phyloP scores from a whole-genome alignment of 2,113 vertebrate genomes.

The Fulmarus glacialis region DNA sequence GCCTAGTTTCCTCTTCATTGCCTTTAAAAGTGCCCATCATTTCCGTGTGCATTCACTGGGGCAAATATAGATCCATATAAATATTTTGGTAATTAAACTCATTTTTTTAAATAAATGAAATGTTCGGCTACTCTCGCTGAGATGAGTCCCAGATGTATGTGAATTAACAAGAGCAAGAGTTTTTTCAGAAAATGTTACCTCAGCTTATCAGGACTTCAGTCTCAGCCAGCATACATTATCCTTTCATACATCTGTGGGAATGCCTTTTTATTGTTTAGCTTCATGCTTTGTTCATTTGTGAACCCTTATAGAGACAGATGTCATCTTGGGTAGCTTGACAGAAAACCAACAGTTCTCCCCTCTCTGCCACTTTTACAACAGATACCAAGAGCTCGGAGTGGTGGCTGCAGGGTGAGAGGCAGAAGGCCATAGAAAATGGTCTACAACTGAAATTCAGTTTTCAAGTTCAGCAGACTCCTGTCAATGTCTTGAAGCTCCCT shows the following conservation, averaged over 20 bases:
- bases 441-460: not conserved
- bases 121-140: rapidly evolving
- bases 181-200: not conserved
- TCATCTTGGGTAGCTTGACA: not conserved
- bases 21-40: not conserved
- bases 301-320: not conserved
- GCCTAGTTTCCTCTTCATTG: not conserved
- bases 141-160: not conserved
- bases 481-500: not conserved
- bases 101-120: not conserved
- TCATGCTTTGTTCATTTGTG: not conserved
- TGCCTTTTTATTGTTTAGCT: not conserved
- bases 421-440: not conserved
- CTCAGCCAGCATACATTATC: not conserved
- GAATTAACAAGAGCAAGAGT: not conserved
- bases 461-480: not conserved
- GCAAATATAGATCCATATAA: not conserved
- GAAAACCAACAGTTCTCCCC: not conserved
- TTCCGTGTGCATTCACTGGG: not conserved
- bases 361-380: not conserved
- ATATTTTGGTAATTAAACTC: rapidly evolving
- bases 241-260: not conserved
- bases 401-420: not conserved
- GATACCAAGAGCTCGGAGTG: not conserved
- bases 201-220: not conserved